phyloP scores from a whole-genome alignment of 2,888 invertebrate genomes.

The Cheilosia grossa region DNA sequence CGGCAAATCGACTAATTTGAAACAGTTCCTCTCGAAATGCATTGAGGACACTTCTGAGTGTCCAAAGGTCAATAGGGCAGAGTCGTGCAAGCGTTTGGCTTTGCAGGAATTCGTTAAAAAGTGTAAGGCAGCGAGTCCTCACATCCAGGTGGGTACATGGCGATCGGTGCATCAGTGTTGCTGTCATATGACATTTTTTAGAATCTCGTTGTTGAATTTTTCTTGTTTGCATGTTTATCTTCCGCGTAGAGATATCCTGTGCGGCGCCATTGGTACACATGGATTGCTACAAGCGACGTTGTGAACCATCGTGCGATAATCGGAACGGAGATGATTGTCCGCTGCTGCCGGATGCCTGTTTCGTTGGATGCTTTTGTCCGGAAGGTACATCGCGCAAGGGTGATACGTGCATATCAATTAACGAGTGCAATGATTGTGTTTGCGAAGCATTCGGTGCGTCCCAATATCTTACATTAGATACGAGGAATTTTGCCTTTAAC shows the following conservation, averaged over 20 bases:
- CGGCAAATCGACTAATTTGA: slow-evolving; percentile 86
- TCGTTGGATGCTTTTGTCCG: slow-evolving; percentile 94
- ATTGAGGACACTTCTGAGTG: slow-evolving; percentile 91
- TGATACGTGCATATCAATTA: slow-evolving; percentile 87
- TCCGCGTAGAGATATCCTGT: slow-evolving; percentile 56
- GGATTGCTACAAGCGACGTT: slow-evolving; percentile 91
- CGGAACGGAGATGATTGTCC: slow-evolving; percentile 86
- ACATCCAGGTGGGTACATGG: slow-evolving; percentile 88
- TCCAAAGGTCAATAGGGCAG: slow-evolving; percentile 84
- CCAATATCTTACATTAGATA: slow-evolving; percentile 93
- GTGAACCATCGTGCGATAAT: slow-evolving; percentile 90
- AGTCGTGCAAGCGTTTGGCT: slow-evolving; percentile 88
- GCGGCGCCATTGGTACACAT: slow-evolving; percentile 88
- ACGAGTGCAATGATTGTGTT: slow-evolving; percentile 90
- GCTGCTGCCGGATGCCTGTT: slow-evolving; percentile 87
- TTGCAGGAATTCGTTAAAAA: slow-evolving; percentile 89
- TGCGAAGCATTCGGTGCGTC: slow-evolving; percentile 91
- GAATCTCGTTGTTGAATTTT: too few species aligned
- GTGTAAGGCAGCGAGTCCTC: slow-evolving; percentile 87
- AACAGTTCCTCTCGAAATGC: slow-evolving; percentile 89
- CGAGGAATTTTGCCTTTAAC: slow-evolving; percentile 90
- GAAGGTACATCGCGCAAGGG: slow-evolving; percentile 88
- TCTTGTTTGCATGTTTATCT: slow-evolving; percentile 5
- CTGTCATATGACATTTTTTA: too few species aligned
- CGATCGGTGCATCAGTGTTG: slow-evolving; percentile 87